phyloP scores from a whole-genome alignment of 2,113 vertebrate species.

The Saccopteryx bilineata region DNA sequence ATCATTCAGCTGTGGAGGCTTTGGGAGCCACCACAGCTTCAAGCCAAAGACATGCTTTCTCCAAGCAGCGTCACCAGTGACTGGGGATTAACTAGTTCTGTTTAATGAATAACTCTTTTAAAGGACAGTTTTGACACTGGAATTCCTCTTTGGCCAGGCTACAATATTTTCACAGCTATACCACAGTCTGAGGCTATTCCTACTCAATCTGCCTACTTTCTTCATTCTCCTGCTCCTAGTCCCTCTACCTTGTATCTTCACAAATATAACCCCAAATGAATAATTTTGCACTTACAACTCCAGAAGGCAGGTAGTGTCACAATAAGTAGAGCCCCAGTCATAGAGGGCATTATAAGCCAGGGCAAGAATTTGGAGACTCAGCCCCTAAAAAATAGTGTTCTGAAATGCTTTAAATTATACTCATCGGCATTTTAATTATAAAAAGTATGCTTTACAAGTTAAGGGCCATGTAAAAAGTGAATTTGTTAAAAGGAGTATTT shows the following conservation, averaged over 20 bases:
- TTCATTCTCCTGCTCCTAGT: background rate
- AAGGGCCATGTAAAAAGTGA: background rate
- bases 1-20: fast-evolving
- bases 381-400: background rate
- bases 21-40: background rate
- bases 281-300: background rate
- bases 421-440: background rate
- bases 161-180: background rate
- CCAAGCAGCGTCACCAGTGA: background rate
- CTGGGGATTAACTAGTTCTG: background rate
- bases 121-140: background rate
- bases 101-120: background rate
- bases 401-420: background rate
- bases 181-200: background rate
- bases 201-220: background rate
- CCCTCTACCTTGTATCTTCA: background rate
- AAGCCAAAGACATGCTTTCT: background rate
- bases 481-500: background rate
- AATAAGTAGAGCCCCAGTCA: background rate
- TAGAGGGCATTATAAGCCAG: background rate
- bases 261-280: background rate
- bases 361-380: background rate
- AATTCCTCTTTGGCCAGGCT: background rate
- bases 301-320: background rate
- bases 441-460: background rate